Conservation (phyloP, 2,113 vertebrate genomes). For the Microtus montanus region DNA sequence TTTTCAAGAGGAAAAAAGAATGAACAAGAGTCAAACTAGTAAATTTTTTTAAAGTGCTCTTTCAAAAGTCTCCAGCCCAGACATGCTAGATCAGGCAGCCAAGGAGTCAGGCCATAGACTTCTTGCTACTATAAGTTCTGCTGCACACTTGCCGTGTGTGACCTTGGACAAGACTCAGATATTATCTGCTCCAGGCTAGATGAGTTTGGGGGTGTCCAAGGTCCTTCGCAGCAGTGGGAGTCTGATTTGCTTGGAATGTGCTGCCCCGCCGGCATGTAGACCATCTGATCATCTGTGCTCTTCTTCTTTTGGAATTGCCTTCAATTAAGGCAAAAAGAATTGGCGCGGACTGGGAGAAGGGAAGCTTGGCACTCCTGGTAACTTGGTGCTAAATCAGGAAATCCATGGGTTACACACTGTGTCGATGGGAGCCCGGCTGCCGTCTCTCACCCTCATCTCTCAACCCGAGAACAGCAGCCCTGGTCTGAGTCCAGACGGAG, state of each 20-base stretch:
- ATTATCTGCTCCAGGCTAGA: background rate
- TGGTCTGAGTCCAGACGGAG: constrained; percentile 21
- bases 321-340: constrained; percentile 45
- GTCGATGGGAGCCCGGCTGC: background rate
- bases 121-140: background rate
- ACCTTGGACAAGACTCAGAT: constrained; percentile 7
- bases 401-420: background rate
- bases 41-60: background rate
- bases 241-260: background rate
- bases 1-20: constrained; percentile 47
- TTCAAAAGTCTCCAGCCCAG: constrained; percentile 41
- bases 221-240: background rate
- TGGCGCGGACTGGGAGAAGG: background rate
- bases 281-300: constrained; percentile 26
- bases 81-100: constrained; percentile 1
- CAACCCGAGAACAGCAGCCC: background rate
- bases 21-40: constrained; percentile 50
- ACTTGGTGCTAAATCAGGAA: background rate
- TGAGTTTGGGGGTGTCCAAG: background rate
- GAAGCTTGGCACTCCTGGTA: background rate
- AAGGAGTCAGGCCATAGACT: background rate
- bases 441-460: background rate
- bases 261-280: background rate
- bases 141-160: background rate
- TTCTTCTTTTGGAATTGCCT: constrained; percentile 52